phyloP scores from a whole-genome alignment of 2,113 vertebrate genomes.

The Hystrix brachyura region DNA sequence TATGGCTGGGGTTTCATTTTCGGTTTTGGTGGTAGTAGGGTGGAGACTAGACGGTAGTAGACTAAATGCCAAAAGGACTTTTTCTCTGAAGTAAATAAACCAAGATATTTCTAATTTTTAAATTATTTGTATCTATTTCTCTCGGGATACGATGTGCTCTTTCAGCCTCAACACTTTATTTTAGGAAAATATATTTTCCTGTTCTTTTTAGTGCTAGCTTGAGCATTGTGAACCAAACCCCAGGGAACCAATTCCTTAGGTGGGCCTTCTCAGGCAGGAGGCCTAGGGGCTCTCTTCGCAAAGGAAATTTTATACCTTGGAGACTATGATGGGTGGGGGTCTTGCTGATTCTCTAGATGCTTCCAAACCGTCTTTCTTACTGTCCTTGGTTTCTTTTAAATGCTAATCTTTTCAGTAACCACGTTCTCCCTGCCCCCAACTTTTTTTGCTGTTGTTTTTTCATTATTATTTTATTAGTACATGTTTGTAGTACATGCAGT shows the following conservation, averaged over 20 bases:
- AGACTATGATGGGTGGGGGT: background rate
- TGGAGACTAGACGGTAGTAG: background rate
- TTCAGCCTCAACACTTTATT: constrained; percentile 3
- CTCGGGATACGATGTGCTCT: background rate
- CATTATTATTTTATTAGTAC: background rate
- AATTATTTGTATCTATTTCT: constrained; percentile 18
- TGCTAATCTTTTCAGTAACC: background rate
- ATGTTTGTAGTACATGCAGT: background rate
- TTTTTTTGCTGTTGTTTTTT: background rate
- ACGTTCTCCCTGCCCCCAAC: background rate
- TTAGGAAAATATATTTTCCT: constrained; percentile 12
- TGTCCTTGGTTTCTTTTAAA: background rate
- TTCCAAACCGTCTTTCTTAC: background rate
- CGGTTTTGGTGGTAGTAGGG: background rate
- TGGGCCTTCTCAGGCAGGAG: too few relatives aligned
- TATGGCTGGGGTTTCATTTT: background rate
- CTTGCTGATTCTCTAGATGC: background rate
- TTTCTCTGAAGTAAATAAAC: background rate
- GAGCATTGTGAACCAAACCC: too few relatives aligned
- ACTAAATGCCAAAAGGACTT: background rate
- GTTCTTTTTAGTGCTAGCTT: background rate
- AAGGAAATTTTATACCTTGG: too few relatives aligned
- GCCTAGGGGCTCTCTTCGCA: too few relatives aligned
- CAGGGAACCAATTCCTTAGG: too few relatives aligned
- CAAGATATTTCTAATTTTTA: constrained; percentile 26